Conservation (phyloP, 2,888 invertebrate species). For the Cantharis rufa region DNA sequence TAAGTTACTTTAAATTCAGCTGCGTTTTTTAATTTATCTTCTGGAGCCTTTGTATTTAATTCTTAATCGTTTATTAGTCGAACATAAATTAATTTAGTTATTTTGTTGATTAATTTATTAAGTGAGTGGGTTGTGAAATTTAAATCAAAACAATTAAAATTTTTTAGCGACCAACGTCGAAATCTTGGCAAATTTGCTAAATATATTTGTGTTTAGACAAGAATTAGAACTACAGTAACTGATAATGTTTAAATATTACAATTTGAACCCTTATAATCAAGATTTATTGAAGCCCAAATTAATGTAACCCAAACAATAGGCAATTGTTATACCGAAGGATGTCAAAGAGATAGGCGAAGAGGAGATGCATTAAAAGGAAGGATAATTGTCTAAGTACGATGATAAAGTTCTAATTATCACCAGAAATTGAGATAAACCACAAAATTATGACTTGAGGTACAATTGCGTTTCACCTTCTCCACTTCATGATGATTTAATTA, state of each 20-base stretch:
- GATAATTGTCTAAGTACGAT: slow-evolving; percentile 24
- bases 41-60: not conserved
- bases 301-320: slow-evolving; percentile 26
- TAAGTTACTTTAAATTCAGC: not conserved
- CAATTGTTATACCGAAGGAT: slow-evolving; percentile 23
- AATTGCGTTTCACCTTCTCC: not conserved
- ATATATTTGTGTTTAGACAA: slow-evolving; percentile 7
- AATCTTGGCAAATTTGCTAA: not conserved
- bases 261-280: slow-evolving; percentile 26
- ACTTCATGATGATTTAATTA: not conserved
- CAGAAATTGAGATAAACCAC: slow-evolving; percentile 16
- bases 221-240: slow-evolving; percentile 15
- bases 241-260: slow-evolving; percentile 22
- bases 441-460: slow-evolving; percentile 8
- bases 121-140: not conserved
- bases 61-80: not conserved
- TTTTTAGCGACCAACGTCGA: not conserved
- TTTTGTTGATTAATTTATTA: not conserved
- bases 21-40: not conserved
- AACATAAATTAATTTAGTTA: not conserved
- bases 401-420: slow-evolving; percentile 23
- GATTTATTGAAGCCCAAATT: slow-evolving; percentile 27
- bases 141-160: not conserved
- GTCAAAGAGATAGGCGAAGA: slow-evolving; percentile 14
- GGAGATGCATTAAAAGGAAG: slow-evolving; percentile 19